Evolutionary conservation across 2,888 invertebrate species (phyloP), one percentile per base, ranked within the genome.

Genomic region (Nemoura dubitans): DNA sequence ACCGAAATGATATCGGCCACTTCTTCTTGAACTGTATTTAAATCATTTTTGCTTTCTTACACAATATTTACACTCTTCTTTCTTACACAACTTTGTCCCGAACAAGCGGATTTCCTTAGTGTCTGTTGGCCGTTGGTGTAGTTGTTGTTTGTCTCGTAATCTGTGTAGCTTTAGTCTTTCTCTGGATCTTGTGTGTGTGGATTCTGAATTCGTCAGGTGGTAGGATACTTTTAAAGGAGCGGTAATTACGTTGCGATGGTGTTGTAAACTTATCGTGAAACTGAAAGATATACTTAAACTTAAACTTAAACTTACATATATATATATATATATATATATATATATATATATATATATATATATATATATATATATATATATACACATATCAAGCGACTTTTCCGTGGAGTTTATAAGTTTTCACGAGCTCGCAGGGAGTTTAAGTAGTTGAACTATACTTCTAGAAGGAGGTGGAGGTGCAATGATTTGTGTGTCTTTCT

Each of bases 41-140:
- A 6, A 28, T 25, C n/a, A n/a, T n/a, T n/a, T n/a, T n/a, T n/a
- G n/a, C n/a, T 78, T 78, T 78, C 30, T 81, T n/a, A 28, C 25
- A 81, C 28, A 10, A 36, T n/a, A n/a, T n/a, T n/a, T n/a, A n/a
- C n/a, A 29, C 28, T 30, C 10, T 81, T 81, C 21, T 21, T 43
- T 29, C 83, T 83, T 43, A 42, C 29, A 42, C 83, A 26, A 10
- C 83, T 83, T 6, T 16, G 14, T 81, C 29, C 27, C 43, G 25
- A 28, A n/a, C 3, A 59, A 59, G 59, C 59, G 59, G 59, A 10
- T 59, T 59, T 81, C 81, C 81, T 81, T 81, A 81, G 81, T 81
- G 28, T 81, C 81, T 81, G 81, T 36, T 81, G 81, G 59, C 59
- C 27, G 81, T 26, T 78, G 78, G 78, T 78, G 5, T 28, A 2